phyloP scores from a whole-genome alignment of 2,888 invertebrate species.

The Drosophila meridionalis region DNA sequence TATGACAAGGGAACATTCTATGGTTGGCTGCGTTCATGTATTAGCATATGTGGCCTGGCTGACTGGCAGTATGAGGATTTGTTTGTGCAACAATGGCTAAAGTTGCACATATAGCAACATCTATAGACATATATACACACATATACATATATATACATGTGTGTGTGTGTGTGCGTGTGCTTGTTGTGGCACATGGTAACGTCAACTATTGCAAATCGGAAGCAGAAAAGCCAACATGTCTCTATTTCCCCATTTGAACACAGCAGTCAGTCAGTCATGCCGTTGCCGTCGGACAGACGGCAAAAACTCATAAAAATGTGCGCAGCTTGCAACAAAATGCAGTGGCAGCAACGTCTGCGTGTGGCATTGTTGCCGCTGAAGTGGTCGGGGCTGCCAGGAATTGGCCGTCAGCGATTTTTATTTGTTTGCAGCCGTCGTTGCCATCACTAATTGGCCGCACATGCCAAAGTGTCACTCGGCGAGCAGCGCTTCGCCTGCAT shows the following conservation, averaged over 20 bases:
- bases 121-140: neutral
- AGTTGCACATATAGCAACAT: constrained; percentile 35
- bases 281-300: constrained; percentile 41
- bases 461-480: constrained; percentile 74
- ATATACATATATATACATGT: neutral
- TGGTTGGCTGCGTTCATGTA: constrained; percentile 67
- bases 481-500: constrained; percentile 8
- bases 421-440: constrained; percentile 61
- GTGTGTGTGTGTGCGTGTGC: constrained; percentile 10
- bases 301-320: constrained; percentile 76
- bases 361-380: constrained; percentile 38
- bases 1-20: constrained; percentile 40
- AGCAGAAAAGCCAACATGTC: constrained; percentile 78
- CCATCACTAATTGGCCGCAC: constrained; percentile 75
- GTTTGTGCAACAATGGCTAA: constrained; percentile 67
- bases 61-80: constrained; percentile 29
- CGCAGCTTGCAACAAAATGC: constrained; percentile 77
- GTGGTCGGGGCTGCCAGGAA: constrained; percentile 40
- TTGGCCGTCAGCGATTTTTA: constrained; percentile 71
- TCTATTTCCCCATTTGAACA: constrained; percentile 74
- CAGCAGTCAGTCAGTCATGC: constrained; percentile 52
- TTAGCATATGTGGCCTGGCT: constrained; percentile 71
- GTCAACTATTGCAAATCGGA: constrained; percentile 74
- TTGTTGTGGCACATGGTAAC: constrained; percentile 51
- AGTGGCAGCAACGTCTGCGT: constrained; percentile 42